A percentile compares a stretch with the other conserved stretches of the same genome.
These are phyloP conservation scores for Tupiocoris notatus DNA, from an alignment of 2,888 invertebrate genomes.

Conservation along the genomic window DNA sequence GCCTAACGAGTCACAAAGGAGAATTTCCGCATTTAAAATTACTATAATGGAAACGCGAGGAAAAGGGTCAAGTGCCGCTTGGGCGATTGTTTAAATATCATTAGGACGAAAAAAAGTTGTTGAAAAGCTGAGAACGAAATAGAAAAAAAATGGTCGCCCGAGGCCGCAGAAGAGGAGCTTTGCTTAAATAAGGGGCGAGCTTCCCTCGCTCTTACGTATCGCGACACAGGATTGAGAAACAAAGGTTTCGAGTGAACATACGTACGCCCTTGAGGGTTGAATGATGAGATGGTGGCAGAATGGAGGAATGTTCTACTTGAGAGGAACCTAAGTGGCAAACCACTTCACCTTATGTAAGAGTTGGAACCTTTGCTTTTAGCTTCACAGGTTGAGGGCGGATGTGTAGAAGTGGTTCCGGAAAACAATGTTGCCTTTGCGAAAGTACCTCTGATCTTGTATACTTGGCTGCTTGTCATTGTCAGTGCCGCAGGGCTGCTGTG, in stretches of 20 bases:
- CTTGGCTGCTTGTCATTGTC: not conserved
- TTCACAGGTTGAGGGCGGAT: not conserved
- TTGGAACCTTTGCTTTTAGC: not conserved
- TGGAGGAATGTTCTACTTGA: not conserved
- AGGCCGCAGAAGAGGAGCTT: not conserved
- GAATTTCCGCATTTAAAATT: constrained; percentile 29
- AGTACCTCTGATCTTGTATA: not conserved
- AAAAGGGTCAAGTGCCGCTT: constrained; percentile 29
- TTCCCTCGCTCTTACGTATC: not conserved
- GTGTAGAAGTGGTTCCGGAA: constrained; percentile 14
- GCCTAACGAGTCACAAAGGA: constrained; percentile 15
- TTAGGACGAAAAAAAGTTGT: constrained; percentile 21
- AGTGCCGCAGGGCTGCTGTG: not conserved
- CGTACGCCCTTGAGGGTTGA: constrained; percentile 16
- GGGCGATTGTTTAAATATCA: constrained; percentile 32
- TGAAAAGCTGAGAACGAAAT: not conserved
- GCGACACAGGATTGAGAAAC: not conserved
- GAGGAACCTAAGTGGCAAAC: constrained; percentile 17
- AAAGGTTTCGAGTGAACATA: constrained; percentile 24
- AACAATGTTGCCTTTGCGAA: constrained; percentile 16
- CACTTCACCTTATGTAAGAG: constrained; percentile 4
- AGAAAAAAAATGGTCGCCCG: not conserved
- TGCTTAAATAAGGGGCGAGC: not conserved
- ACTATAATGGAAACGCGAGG: constrained; percentile 9
- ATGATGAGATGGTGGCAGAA: constrained; percentile 4